These are phyloP conservation scores for Hephaestus fuliginosus DNA, from an alignment of 2,797 vertebrate species.

Conservation along the genomic window DNA sequence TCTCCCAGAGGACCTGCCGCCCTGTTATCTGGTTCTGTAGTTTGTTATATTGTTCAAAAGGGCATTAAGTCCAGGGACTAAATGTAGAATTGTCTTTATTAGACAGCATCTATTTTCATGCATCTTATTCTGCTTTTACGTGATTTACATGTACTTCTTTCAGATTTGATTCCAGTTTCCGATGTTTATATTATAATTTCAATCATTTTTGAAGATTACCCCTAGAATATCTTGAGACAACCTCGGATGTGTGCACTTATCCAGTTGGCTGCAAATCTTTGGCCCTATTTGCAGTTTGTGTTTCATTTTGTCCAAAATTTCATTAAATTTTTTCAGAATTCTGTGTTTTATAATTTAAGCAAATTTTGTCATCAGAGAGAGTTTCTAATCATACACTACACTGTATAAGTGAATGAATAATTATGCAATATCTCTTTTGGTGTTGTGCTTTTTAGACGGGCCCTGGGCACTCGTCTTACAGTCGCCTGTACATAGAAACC, in stretches of 20 bases:
- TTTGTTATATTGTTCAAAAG: neutral
- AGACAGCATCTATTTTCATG: neutral
- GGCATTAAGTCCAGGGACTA: neutral
- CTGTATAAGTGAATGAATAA: too few species aligned
- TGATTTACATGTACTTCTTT: neutral
- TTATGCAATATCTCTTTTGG: too few species aligned
- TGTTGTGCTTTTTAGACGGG: too few species aligned
- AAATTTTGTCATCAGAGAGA: too few species aligned
- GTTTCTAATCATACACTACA: too few species aligned
- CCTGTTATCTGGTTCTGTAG: neutral
- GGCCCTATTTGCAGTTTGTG: too few species aligned
- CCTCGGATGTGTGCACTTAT: too few species aligned
- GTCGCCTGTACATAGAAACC: too few species aligned
- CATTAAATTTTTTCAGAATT: too few species aligned
- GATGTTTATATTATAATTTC: neutral
- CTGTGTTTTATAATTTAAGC: too few species aligned
- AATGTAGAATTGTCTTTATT: neutral
- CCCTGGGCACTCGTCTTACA: too few species aligned
- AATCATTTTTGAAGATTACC: neutral
- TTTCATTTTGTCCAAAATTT: too few species aligned
- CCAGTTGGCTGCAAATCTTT: neutral
- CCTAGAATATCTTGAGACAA: neutral
- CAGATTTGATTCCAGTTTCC: neutral
- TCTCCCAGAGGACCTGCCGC: neutral
- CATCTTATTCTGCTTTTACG: neutral